Percentiles rank a stretch among this genome's conserved stretches.
phyloP scores from a whole-genome alignment of 2,113 vertebrate species.

The Cephalopholis sonnerati region DNA sequence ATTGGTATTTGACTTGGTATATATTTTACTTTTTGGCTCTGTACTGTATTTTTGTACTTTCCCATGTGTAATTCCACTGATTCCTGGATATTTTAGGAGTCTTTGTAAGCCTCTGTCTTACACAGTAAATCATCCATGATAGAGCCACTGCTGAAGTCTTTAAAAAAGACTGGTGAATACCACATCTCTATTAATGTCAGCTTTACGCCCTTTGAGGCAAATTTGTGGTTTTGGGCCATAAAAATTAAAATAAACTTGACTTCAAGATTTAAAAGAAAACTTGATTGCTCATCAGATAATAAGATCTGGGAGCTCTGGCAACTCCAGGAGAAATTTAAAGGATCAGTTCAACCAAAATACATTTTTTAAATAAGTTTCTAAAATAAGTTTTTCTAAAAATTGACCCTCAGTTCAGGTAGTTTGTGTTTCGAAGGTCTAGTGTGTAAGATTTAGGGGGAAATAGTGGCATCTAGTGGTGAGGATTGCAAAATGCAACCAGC shows the following conservation, averaged over 20 bases:
- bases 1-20: background rate
- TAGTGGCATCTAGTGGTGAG: no score
- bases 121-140: background rate
- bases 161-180: background rate
- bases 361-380: no score
- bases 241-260: background rate
- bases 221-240: background rate
- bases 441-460: no score
- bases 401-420: no score
- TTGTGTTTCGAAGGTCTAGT: no score
- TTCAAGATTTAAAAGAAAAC: no score
- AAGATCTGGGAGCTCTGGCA: background rate
- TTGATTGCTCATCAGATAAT: background rate
- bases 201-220: background rate
- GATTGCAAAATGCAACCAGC: no score
- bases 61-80: background rate
- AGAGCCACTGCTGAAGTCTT: background rate
- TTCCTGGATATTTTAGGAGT: constrained; percentile 34
- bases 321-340: no score
- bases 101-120: constrained; percentile 13
- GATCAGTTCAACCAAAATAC: no score
- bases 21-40: constrained; percentile 11
- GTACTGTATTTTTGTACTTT: constrained; percentile 6
- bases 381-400: no score
- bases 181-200: background rate